A percentile compares a stretch with the other conserved stretches of the same genome.
Evolutionary conservation across 2,797 vertebrate genomes (phyloP).

Genomic region (Muraenolepis orangiensis): DNA sequence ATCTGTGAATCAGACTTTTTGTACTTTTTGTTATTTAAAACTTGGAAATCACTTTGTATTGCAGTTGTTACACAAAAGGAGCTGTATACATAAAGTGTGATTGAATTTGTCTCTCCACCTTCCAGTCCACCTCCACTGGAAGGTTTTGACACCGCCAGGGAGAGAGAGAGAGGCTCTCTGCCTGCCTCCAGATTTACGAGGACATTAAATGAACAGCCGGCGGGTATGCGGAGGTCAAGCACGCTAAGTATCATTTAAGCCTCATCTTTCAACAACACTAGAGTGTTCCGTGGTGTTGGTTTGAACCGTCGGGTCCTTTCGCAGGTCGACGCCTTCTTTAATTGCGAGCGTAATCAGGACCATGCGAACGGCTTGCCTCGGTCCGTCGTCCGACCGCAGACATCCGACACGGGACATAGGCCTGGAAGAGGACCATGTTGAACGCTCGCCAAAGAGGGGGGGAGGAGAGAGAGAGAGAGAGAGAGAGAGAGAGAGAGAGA

Average conservation of each 20-base stretch:
- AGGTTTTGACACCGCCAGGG: slow-evolving; percentile 52
- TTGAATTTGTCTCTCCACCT: slow-evolving; percentile 29
- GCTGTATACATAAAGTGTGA: neutral
- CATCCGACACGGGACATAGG: slow-evolving; percentile 51
- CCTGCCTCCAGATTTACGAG: slow-evolving; percentile 51
- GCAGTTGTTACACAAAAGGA: neutral
- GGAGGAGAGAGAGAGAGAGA: neutral
- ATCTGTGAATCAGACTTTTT: neutral
- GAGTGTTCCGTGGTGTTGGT: too few species aligned
- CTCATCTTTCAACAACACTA: slow-evolving; percentile 50
- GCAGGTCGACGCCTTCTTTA: slow-evolving; percentile 41
- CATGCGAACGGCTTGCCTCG: slow-evolving; percentile 62
- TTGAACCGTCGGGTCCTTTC: slow-evolving; percentile 42
- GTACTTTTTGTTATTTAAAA: neutral
- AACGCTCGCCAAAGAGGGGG: slow-evolving; percentile 56
- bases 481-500: neutral
- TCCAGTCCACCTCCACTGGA: slow-evolving; percentile 39
- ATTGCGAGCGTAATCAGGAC: slow-evolving; percentile 49
- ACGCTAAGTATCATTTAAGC: slow-evolving; percentile 39
- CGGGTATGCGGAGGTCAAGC: slow-evolving; percentile 43
- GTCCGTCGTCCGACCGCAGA: slow-evolving; percentile 65
- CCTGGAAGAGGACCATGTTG: slow-evolving; percentile 67
- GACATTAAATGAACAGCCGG: slow-evolving; percentile 28
- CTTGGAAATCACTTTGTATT: neutral
- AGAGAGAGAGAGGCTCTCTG: slow-evolving; percentile 47